These are phyloP conservation scores for Acanthoscelides obtectus DNA, from an alignment of 2,888 invertebrate genomes.

Conservation along the genomic window DNA sequence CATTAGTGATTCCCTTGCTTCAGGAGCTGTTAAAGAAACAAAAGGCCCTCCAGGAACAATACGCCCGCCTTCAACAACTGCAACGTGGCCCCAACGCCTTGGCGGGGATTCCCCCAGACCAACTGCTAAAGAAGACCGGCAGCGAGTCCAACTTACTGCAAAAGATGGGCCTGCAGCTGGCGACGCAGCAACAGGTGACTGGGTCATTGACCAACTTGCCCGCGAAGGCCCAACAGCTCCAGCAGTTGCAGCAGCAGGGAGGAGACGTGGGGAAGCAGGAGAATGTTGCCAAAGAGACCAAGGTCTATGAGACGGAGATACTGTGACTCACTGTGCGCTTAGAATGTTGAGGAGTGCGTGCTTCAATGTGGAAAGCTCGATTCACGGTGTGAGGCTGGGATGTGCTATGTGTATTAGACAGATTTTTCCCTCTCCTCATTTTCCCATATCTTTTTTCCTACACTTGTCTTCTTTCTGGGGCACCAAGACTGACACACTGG, in stretches of 20 bases:
- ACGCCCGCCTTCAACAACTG: constrained; percentile 81
- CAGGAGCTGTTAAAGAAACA: constrained; percentile 79
- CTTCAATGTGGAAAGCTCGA: constrained; percentile 6
- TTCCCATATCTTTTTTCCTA: no score
- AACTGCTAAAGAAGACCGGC: constrained; percentile 74
- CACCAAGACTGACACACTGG: no score
- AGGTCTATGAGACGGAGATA: constrained; percentile 91
- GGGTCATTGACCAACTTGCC: constrained; percentile 61
- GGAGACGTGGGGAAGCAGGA: constrained; percentile 22
- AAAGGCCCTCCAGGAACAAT: constrained; percentile 85
- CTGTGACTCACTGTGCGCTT: constrained; percentile 61
- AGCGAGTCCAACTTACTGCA: constrained; percentile 82
- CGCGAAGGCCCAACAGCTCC: constrained; percentile 28
- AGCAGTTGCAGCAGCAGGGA: constrained; percentile 26
- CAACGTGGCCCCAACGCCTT: constrained; percentile 70
- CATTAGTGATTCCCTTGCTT: neutral
- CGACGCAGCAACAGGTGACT: constrained; percentile 52
- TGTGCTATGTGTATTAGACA: no score
- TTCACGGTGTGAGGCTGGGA: neutral
- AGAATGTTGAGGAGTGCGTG: neutral
- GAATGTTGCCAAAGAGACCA: constrained; percentile 52
- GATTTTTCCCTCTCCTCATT: no score
- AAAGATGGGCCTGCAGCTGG: constrained; percentile 71
- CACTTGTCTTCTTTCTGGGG: no score
- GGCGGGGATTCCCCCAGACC: constrained; percentile 57